Conservation (phyloP, 2,888 invertebrate genomes). For the Alentia gelatinosa region DNA sequence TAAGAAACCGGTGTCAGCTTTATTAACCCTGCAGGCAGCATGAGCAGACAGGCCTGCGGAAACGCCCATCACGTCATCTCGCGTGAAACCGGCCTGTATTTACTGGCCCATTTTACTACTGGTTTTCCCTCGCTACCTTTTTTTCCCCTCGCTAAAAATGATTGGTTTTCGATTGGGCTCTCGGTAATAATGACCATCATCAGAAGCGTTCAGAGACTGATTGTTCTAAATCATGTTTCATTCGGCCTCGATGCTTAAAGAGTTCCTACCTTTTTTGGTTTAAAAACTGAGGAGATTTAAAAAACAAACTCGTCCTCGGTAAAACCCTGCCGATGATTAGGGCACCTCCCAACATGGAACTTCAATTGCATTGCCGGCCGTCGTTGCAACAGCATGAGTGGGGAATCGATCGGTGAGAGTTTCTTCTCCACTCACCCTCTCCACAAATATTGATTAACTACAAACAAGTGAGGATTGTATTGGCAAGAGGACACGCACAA, state of each 20-base stretch:
- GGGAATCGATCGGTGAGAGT: not conserved
- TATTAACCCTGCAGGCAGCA: not conserved
- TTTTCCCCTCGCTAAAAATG: not conserved
- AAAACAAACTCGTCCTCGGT: not conserved
- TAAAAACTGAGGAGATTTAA: not conserved
- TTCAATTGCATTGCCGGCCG: not conserved
- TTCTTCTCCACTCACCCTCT: not conserved
- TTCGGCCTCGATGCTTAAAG: not conserved
- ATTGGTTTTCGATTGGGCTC: not conserved
- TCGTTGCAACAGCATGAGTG: not conserved
- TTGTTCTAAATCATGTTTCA: slow-evolving; percentile 33
- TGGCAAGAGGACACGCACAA: not conserved
- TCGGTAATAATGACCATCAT: not conserved
- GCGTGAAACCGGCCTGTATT: not conserved
- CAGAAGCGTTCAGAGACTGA: not conserved
- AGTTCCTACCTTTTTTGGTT: not conserved
- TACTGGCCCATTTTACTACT: not conserved
- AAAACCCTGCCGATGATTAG: not conserved
- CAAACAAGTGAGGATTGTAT: not conserved
- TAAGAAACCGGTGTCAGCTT: too few relatives aligned
- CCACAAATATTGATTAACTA: slow-evolving; percentile 14
- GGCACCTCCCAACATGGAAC: not conserved
- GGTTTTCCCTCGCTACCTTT: too few relatives aligned
- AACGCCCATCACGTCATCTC: not conserved
- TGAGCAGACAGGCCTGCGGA: not conserved